Evolutionary conservation across 2,888 invertebrate genomes (phyloP), one percentile per base, ranked within the genome.

Genomic region (Campoplex capitator): DNA sequence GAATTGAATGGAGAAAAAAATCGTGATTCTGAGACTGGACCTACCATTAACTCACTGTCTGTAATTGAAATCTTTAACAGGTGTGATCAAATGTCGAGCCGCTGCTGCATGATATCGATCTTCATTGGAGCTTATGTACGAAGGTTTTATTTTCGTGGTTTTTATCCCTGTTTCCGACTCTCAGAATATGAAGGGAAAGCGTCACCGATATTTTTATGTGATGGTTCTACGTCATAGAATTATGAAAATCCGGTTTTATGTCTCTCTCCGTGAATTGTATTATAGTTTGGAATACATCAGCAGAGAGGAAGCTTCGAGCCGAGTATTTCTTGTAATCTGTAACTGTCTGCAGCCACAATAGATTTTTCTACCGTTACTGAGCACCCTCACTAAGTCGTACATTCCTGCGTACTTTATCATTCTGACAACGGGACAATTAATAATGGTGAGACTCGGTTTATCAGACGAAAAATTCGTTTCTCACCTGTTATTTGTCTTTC

Each of bases 341-440:
- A 58, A 74, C 77, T 65, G 67, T 48, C 51, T 28, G 48, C 48
- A 23, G 54, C 38, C 38, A 45, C 58, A 23, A 81, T 51, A 35
- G 51, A 58, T 65, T 74, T 62, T 58, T 81, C 23, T 35, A 73
- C 38, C 70, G 23, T n/a, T 23, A 7, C 23, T 32, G 58, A 74
- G n/a, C 65, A 65, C 32, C 48, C 45, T 65, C 16, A 51, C 48
- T 51, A 54, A 67, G 38, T 67, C 67, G 38, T 35, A 68, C 45
- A 68, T 82, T 35, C 32, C 68, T 23, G n/a, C 71, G 58, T 68
- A 18, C 68, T 75, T 68, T 23, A 58, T 75, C 75, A 51, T 54
- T 56, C 68, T 58, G 68, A 68, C 82, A 70, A 58, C 67, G 23
- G 38, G 16, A 32, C 48, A 75, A 82, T 82, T 75, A 82, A 82